Conservation (phyloP, 2,113 vertebrate genomes). For the Clarias gariepinus region DNA sequence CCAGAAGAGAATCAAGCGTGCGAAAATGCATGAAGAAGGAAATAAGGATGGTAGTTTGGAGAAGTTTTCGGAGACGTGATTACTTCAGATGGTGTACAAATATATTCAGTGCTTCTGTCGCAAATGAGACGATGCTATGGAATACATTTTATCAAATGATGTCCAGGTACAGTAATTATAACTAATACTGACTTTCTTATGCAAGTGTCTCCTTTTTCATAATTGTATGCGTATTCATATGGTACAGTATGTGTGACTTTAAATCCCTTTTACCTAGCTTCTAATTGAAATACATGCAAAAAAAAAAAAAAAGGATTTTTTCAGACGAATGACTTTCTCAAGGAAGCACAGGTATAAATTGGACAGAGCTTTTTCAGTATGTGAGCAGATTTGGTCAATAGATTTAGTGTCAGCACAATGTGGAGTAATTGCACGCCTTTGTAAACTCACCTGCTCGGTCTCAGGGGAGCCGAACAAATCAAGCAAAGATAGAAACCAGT, state of each 20-base stretch:
- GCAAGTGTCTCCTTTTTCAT: no score
- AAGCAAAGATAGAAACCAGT: constrained; percentile 7
- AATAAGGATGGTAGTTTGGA: no score
- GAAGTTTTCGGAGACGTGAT: no score
- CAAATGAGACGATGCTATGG: no score
- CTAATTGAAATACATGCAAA: not conserved
- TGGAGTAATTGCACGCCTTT: not conserved
- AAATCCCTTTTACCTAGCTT: not conserved
- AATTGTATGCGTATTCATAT: no score
- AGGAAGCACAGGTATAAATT: not conserved
- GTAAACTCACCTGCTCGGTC: constrained; percentile 12
- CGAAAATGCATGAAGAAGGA: no score
- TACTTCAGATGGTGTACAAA: no score
- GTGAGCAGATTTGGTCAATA: not conserved
- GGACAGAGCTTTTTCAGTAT: not conserved
- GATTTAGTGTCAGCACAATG: not conserved
- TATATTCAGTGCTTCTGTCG: no score
- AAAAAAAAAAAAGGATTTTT: not conserved
- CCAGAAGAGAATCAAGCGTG: no score
- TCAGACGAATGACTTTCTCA: not conserved
- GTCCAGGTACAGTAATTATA: no score
- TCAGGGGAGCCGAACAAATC: not conserved
- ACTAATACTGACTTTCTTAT: no score
- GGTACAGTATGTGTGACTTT: not conserved
- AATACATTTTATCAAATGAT: no score